A percentile compares a stretch with the other conserved stretches of the same genome.
These are phyloP conservation scores for Microcebus murinus DNA, from an alignment of 2,113 vertebrate genomes.

Conservation along the genomic window DNA sequence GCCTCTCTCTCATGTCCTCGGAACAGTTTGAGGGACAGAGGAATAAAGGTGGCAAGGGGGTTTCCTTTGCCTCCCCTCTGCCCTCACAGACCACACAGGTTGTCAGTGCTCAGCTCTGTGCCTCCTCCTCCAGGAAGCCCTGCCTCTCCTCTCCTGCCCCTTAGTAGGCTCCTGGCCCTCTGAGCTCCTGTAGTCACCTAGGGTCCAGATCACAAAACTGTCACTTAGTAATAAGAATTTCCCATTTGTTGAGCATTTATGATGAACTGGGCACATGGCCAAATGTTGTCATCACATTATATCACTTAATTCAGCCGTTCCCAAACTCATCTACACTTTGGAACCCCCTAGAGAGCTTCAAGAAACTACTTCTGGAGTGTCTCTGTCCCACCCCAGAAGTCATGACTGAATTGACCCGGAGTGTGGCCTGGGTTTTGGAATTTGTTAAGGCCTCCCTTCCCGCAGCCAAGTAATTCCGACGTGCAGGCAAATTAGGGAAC, in stretches of 20 bases:
- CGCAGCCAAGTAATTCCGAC: neutral
- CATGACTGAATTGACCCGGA: neutral
- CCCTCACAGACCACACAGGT: neutral
- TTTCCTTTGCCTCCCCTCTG: neutral
- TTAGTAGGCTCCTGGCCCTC: neutral
- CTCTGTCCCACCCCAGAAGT: neutral
- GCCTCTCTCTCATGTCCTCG: neutral
- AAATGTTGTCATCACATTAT: neutral
- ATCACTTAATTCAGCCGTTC: neutral
- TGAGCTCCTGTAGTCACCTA: neutral
- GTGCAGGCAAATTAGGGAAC: neutral
- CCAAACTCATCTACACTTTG: neutral
- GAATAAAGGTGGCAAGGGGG: fast-evolving
- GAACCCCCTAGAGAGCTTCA: neutral
- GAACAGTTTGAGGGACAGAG: neutral
- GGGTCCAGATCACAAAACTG: neutral
- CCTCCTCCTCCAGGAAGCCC: neutral
- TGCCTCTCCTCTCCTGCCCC: neutral
- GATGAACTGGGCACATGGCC: neutral
- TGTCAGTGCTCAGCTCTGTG: neutral
- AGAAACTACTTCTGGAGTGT: neutral
- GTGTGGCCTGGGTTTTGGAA: neutral
- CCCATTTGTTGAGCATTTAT: neutral
- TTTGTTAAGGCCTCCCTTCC: neutral
- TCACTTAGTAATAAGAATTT: neutral